phyloP scores from a whole-genome alignment of 1,140 invertebrate genomes.

The Lordiphosa stackelbergi region DNA sequence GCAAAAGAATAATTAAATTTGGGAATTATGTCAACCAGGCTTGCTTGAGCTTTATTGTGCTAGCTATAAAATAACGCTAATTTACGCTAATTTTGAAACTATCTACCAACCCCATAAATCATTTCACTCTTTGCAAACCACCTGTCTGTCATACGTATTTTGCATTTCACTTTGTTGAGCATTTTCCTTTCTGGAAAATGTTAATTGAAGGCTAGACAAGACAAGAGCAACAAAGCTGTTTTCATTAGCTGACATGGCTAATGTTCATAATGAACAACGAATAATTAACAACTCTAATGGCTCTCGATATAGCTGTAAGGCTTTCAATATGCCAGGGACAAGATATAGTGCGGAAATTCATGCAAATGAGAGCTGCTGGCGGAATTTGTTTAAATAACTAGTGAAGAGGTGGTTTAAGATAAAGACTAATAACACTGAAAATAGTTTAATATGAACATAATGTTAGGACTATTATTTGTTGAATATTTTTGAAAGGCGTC shows the following conservation, averaged over 20 bases:
- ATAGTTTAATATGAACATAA: too few relatives aligned
- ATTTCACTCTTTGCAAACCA: constrained; percentile 15
- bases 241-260: constrained; percentile 29
- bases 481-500: too few relatives aligned
- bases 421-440: too few relatives aligned
- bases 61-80: too few relatives aligned
- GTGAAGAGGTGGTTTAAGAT: too few relatives aligned
- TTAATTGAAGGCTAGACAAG: constrained; percentile 18
- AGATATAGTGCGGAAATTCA: constrained; percentile 27
- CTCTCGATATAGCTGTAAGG: constrained; percentile 8
- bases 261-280: constrained; percentile 40
- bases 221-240: constrained; percentile 33
- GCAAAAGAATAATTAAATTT: constrained; percentile 63
- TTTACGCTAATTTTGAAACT: too few relatives aligned
- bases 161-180: constrained; percentile 39
- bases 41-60: too few relatives aligned
- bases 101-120: constrained; percentile 6
- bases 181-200: constrained; percentile 34
- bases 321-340: constrained; percentile 31
- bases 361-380: neutral
- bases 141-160: constrained; percentile 21
- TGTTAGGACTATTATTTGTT: too few relatives aligned
- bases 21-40: constrained; percentile 36
- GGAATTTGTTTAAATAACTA: too few relatives aligned
- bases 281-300: constrained; percentile 29